Evolutionary conservation across 2,113 vertebrate genomes (phyloP).

Genomic region (Hypanus sabinus): DNA sequence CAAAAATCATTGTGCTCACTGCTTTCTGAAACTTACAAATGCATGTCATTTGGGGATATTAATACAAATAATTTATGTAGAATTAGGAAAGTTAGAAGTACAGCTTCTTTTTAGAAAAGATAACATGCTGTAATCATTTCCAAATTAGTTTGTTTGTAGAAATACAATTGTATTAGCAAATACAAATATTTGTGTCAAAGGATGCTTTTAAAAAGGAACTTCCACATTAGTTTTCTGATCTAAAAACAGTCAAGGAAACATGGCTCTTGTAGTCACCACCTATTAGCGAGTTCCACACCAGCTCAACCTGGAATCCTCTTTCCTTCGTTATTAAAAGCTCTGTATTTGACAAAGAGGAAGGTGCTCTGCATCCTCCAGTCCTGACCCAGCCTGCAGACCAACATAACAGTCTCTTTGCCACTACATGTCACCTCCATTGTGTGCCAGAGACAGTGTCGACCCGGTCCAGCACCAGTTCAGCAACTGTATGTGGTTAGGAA

Average conservation of each 20-base stretch:
- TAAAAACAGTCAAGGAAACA: conserved; percentile 17
- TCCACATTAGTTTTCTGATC: background rate
- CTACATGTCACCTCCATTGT: background rate
- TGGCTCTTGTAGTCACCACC: conserved; percentile 4
- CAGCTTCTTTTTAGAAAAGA: background rate
- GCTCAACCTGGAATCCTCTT: background rate
- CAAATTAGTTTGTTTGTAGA: conserved; percentile 20
- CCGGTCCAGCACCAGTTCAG: background rate
- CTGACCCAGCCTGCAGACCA: conserved; percentile 46
- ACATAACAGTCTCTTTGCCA: background rate
- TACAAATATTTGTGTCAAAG: conserved; percentile 5
- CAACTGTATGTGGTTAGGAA: conserved; percentile 40
- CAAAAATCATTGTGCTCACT: background rate
- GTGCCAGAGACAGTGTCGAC: background rate
- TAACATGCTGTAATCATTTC: background rate
- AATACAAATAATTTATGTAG: conserved; percentile 27
- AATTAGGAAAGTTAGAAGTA: conserved; percentile 4
- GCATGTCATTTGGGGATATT: background rate
- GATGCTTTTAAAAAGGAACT: conserved; percentile 17
- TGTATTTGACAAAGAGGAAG: conserved; percentile 25
- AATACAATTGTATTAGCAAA: background rate
- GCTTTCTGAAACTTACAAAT: background rate
- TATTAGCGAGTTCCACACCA: background rate
- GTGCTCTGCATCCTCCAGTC: conserved; percentile 35
- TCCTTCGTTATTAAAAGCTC: conserved; percentile 14